Evolutionary conservation across 1,140 invertebrate genomes (phyloP), one percentile per base, ranked within the genome.

Genomic region (Tetragonula clypearis): DNA sequence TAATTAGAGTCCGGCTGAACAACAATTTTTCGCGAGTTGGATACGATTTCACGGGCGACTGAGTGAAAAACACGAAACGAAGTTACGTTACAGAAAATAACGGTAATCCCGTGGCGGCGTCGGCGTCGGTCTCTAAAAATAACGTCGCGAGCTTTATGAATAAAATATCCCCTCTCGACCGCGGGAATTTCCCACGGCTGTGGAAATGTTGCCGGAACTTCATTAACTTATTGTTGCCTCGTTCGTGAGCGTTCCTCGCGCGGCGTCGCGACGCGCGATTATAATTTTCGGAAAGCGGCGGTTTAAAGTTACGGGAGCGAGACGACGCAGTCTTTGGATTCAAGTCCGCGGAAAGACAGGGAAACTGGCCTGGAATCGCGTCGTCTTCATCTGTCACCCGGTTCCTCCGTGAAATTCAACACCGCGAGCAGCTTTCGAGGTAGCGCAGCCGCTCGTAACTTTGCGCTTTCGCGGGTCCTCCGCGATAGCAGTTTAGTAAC

Each of bases 231-330:
- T 79, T 56, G 78, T 79, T 35, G n/a, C 49, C 49, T 23, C 6
- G 49, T 30, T 23, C 12, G 17, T 14, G 68, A 4, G 11, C 17
- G 19, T 35, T 35, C 35, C 35, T 35, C 35, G 17, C 6, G 14
- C 15, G 11, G 56, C 3, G 19, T 56, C 12, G 1, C 14, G 41
- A 79, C 53, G 15, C 78, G 26, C 17, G 26, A 12, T 41, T 35
- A 21, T 19, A 79, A 79, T 79, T 79, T 30, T 49, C 14, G 23
- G 35, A 53, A 73, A 73, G 49, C 55, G 55, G 49, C 41, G n/a
- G n/a, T 55, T 73, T 26, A 17, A 49, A 73, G 23, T 53, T n/a
- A 53, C 71, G 71, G 17, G 41, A 9, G n/a, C 14, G 49, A n/a
- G 15, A 49, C 41, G 11, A 23, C n/a, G 26, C 21, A 23, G 69